Evolutionary conservation across 2,888 invertebrate species (phyloP).

Genomic region (Alviniconcha strummeri): DNA sequence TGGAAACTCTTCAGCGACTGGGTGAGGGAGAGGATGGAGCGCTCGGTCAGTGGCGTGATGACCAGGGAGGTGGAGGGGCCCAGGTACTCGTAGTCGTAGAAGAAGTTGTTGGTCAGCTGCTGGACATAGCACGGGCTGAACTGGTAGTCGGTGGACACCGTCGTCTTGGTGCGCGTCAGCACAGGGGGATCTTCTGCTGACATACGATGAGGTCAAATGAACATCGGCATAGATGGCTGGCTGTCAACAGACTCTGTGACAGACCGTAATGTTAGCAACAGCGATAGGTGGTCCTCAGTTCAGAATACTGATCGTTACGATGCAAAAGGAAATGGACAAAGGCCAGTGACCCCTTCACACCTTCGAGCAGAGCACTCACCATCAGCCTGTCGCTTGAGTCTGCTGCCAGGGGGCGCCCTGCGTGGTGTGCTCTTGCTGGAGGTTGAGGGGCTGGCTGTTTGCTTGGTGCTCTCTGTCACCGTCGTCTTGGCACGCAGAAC

Average conservation of each 20-base stretch:
- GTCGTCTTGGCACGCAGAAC: slow-evolving; percentile 68
- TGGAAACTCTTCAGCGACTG: slow-evolving; percentile 68
- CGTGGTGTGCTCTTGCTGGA: slow-evolving; percentile 19
- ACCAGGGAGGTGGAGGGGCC: slow-evolving; percentile 63
- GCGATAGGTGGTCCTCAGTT: too few relatives aligned
- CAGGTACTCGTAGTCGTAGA: slow-evolving; percentile 70
- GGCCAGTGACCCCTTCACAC: too few relatives aligned
- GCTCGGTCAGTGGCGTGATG: slow-evolving; percentile 69
- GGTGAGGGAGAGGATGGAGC: slow-evolving; percentile 67
- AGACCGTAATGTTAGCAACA: too few relatives aligned
- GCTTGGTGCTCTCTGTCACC: slow-evolving; percentile 52
- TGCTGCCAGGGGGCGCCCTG: slow-evolving; percentile 26
- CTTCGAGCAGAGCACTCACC: not conserved
- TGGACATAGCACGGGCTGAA: slow-evolving; percentile 67
- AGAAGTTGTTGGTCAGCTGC: slow-evolving; percentile 65
- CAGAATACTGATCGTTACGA: not conserved
- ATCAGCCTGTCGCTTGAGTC: slow-evolving; percentile 24
- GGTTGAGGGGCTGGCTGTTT: slow-evolving; percentile 15
- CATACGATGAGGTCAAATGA: not conserved
- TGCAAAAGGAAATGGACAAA: too few relatives aligned
- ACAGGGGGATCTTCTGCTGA: slow-evolving; percentile 52
- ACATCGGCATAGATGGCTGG: too few relatives aligned
- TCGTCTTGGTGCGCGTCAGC: slow-evolving; percentile 59
- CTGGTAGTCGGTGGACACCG: slow-evolving; percentile 67
- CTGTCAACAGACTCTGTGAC: not conserved